phyloP scores from a whole-genome alignment of 2,113 vertebrate species.

The Cyrtonyx montezumae region DNA sequence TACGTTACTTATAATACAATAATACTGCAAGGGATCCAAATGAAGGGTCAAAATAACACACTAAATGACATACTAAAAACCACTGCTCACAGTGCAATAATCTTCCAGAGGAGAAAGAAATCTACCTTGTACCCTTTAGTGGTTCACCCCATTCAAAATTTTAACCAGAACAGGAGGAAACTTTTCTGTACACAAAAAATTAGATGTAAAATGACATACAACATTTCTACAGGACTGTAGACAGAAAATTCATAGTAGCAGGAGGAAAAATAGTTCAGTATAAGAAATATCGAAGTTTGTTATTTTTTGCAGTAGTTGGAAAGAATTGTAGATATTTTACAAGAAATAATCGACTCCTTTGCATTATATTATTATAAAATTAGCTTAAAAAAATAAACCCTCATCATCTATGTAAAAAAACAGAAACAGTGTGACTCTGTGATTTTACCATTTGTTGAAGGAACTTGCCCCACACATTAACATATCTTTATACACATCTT shows the following conservation, averaged over 20 bases:
- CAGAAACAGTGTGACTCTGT: neutral
- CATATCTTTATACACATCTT: neutral
- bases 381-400: neutral
- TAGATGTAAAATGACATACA: neutral
- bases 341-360: neutral
- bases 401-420: too few relatives aligned
- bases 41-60: neutral
- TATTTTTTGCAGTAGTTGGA: neutral
- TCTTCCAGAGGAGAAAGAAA: neutral
- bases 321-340: neutral
- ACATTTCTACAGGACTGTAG: neutral
- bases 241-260: neutral
- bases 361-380: neutral
- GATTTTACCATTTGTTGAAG: neutral
- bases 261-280: neutral
- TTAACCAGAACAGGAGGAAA: neutral
- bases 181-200: neutral
- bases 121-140: neutral
- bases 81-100: neutral
- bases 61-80: neutral
- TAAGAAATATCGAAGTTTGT: neutral
- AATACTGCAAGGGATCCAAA: neutral
- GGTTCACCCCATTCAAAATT: neutral
- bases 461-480: neutral
- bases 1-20: neutral